These are phyloP conservation scores for Leucopsar rothschildi DNA, from an alignment of 2,113 vertebrate genomes.

Conservation along the genomic window DNA sequence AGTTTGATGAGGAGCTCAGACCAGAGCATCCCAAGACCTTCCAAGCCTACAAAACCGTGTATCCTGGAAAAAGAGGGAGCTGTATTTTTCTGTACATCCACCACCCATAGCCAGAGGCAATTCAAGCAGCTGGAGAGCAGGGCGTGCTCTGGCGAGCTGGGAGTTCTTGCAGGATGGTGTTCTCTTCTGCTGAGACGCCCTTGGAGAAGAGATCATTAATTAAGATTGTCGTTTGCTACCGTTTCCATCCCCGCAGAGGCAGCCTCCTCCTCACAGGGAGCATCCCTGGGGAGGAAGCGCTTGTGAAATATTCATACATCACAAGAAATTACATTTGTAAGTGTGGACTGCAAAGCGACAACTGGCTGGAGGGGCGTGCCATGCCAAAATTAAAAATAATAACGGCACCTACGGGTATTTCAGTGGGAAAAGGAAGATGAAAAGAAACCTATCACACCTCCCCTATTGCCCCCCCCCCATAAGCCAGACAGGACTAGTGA, in stretches of 20 bases:
- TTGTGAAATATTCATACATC: conserved; percentile 49
- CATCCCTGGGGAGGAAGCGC: background rate
- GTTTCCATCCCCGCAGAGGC: background rate
- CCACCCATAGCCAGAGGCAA: background rate
- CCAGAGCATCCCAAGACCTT: background rate
- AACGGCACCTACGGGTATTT: no score
- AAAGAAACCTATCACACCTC: no score
- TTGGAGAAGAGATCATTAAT: conserved; percentile 17
- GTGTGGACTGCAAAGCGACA: background rate
- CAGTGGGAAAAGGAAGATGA: no score
- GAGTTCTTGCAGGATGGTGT: background rate
- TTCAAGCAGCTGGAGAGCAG: background rate
- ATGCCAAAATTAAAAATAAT: no score
- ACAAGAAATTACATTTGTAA: conserved; percentile 21
- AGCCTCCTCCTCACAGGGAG: background rate
- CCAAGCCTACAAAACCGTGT: accelerated
- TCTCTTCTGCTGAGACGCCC: background rate
- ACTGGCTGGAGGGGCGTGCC: background rate
- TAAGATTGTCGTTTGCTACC: background rate
- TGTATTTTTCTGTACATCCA: background rate
- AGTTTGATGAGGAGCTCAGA: background rate
- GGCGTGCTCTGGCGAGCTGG: background rate
- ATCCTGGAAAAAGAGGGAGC: background rate
- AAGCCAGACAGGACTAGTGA: no score
- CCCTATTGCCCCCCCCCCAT: no score